Conservation (phyloP, 2,797 vertebrate species). For the Trachops cirrhosus region DNA sequence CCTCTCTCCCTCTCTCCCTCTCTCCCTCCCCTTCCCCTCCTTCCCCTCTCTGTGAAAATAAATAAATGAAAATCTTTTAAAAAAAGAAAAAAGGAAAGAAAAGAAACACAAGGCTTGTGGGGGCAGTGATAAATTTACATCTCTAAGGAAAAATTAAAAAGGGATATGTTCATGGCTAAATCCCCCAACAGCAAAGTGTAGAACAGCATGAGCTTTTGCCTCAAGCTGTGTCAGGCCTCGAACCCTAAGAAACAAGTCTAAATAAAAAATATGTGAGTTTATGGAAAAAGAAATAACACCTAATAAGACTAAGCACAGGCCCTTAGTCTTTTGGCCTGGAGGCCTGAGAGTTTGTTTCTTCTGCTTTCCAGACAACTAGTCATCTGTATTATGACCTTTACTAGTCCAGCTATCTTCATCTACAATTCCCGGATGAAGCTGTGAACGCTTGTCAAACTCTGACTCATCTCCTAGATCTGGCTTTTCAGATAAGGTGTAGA, state of each 20-base stretch:
- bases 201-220: conserved; percentile 40
- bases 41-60: neutral
- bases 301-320: neutral
- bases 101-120: neutral
- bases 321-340: neutral
- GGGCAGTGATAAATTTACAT: conserved; percentile 49
- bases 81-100: neutral
- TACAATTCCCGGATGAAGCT: neutral
- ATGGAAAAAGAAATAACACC: conserved; percentile 6
- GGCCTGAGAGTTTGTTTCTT: neutral
- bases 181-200: neutral
- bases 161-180: neutral
- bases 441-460: neutral
- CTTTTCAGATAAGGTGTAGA: neutral
- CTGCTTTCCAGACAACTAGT: neutral
- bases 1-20: neutral
- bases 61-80: neutral
- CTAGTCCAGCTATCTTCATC: neutral
- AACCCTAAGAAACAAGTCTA: conserved; percentile 34
- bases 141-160: conserved; percentile 51
- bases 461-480: neutral
- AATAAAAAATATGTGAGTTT: conserved; percentile 46
- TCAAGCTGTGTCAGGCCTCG: conserved; percentile 31
- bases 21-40: neutral
- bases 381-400: neutral